Base-by-base conservation (phyloP, 2,888 invertebrate genomes). In the Herminia tarsipennalis region DNA sequence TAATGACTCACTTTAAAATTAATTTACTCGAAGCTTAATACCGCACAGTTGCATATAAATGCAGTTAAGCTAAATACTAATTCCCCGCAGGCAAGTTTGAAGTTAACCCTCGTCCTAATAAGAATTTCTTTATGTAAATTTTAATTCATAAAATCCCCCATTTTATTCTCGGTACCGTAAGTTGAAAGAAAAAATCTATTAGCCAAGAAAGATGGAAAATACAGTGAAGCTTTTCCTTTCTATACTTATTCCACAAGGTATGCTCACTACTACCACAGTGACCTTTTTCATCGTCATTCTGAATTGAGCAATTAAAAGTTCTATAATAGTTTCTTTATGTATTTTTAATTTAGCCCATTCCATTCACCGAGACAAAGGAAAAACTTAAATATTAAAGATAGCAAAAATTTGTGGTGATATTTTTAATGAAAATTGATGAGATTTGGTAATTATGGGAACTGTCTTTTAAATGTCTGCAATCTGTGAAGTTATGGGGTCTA, bases 41-140 rank as follows among this genome's bases (percentile, higher is more conserved):
- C 37, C 46, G 37, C 42, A 47, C 46, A 66, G 41, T 57, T 67
- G 53, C 44, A 60, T 21, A 40, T 27, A 47, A 65, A 57, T 64
- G 58, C 51, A 62, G 57, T 70, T 61, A 65, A 60, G 52, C 71
- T 64, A 64, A 73, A 70, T 63, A 67, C 66, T 62, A 56, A 58
- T 60, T 70, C 74, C 60, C 71, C 16, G 3, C 73, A 67, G 77
- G 53, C 55, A 66, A 70, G 70, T 81, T 73, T 67, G 42, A 68
- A 72, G 59, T 74, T 78, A 78, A 78, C 75, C 65, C 70, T 66
- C 73, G 49, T 77, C 76, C 75, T 76, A 80, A 81, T 80, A 78
- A 73, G 75, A 75, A 78, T 73, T 75, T 78, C 71, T 80, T 79
- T 76, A 78, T 75, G 72, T 71, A 76, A 79, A 81, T 81, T 80